A percentile compares a stretch with the other conserved stretches of the same genome.
phyloP scores from a whole-genome alignment of 2,113 vertebrate genomes.

The Cairina moschata region DNA sequence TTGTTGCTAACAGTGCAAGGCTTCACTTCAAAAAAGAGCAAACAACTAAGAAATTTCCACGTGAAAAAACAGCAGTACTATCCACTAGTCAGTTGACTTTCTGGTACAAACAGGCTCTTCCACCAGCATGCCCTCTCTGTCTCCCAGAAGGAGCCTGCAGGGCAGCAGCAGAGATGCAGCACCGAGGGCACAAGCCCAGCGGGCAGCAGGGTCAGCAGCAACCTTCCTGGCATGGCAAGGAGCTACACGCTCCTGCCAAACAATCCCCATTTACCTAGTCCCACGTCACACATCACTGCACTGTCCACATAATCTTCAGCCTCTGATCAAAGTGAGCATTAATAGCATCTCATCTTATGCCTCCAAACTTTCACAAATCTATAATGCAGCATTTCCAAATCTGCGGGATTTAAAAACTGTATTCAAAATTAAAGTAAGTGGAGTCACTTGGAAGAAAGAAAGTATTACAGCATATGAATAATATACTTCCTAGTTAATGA shows the following conservation, averaged over 20 bases:
- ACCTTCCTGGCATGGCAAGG: neutral
- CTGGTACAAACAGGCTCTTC: neutral
- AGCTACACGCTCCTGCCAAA: neutral
- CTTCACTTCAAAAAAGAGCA: neutral
- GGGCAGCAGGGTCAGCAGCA: neutral
- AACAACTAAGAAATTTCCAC: neutral
- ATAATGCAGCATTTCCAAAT: neutral
- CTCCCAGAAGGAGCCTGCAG: neutral
- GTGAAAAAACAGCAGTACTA: neutral
- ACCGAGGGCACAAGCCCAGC: neutral
- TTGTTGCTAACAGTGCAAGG: neutral
- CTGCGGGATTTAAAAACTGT: neutral
- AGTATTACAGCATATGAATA: neutral
- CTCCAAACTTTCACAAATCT: neutral
- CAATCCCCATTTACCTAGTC: neutral
- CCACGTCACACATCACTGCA: accelerated
- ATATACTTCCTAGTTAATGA: neutral
- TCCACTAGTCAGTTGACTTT: neutral
- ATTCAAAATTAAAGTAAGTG: neutral
- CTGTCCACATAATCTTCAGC: neutral
- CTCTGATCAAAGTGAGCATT: neutral
- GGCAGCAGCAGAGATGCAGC: neutral
- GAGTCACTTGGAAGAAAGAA: neutral
- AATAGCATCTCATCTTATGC: neutral
- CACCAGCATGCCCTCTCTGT: neutral